These are phyloP conservation scores for Chrysopilus asiliformis DNA, from an alignment of 2,888 invertebrate genomes.

Conservation along the genomic window DNA sequence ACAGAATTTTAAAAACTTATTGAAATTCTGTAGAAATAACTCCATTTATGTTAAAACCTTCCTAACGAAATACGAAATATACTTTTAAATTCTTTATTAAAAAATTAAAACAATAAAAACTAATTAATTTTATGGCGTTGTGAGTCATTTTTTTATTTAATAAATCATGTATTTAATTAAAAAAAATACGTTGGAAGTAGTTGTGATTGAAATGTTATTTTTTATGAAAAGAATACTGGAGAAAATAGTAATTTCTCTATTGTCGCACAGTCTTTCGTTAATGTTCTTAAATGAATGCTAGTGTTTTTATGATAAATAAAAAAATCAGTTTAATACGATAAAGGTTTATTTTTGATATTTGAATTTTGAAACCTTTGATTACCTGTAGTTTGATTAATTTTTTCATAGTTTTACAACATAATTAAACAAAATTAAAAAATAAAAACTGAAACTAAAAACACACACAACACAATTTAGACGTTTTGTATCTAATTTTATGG, in stretches of 20 bases:
- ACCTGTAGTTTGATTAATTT: not conserved
- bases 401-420: not conserved
- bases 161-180: not conserved
- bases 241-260: not conserved
- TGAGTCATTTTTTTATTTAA: constrained; percentile 5
- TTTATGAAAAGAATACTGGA: not conserved
- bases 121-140: not conserved
- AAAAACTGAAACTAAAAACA: not conserved
- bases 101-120: constrained; percentile 1
- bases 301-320: no score
- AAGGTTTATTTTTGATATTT: not conserved
- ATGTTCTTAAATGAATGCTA: not conserved
- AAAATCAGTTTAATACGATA: no score
- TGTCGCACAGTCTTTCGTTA: not conserved
- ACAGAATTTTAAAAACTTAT: not conserved
- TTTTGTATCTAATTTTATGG: no score
- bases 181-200: constrained; percentile 4
- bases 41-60: not conserved
- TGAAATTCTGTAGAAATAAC: not conserved
- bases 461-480: not conserved
- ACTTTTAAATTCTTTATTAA: not conserved
- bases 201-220: constrained; percentile 5
- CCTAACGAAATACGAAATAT: not conserved
- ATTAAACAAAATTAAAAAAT: not conserved
- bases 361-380: not conserved